phyloP scores from a whole-genome alignment of 2,888 invertebrate species.

The Bombylius major region DNA sequence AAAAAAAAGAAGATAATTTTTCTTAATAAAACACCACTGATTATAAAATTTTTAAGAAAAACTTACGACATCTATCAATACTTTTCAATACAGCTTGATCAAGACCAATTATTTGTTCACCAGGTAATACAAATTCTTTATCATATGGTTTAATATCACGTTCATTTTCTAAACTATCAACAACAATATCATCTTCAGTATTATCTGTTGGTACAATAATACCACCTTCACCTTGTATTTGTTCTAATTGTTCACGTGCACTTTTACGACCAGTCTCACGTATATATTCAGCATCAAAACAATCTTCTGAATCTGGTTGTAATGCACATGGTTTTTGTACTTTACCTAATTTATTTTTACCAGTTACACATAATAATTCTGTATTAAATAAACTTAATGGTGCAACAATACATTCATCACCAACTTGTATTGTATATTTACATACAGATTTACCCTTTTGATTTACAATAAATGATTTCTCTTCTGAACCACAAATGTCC shows the following conservation, averaged over 20 bases:
- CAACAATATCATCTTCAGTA: conserved; percentile 59
- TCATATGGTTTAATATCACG: conserved; percentile 39
- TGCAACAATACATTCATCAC: conserved; percentile 87
- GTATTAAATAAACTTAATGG: conserved; percentile 80
- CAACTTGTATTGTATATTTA: conserved; percentile 63
- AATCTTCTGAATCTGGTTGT: conserved; percentile 75
- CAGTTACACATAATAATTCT: conserved; percentile 75
- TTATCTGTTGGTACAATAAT: conserved; percentile 36
- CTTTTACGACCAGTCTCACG: conserved; percentile 67
- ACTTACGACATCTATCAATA: conserved; percentile 73
- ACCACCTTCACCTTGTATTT: conserved; percentile 36
- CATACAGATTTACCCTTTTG: conserved; percentile 54
- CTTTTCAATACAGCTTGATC: conserved; percentile 87
- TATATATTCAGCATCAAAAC: conserved; percentile 84
- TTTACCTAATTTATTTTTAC: conserved; percentile 52
- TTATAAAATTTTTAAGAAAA: neutral
- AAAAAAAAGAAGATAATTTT: too few relatives aligned
- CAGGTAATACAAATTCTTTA: conserved; percentile 56
- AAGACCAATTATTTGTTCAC: conserved; percentile 70
- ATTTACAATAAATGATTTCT: conserved; percentile 62
- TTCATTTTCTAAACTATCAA: conserved; percentile 46
- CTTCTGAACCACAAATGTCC: conserved; percentile 79
- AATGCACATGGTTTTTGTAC: conserved; percentile 56
- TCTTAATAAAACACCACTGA: neutral
- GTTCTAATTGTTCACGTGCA: conserved; percentile 37